Evolutionary conservation across 2,797 vertebrate genomes (phyloP).

Genomic region (Sciurus vulgaris): DNA sequence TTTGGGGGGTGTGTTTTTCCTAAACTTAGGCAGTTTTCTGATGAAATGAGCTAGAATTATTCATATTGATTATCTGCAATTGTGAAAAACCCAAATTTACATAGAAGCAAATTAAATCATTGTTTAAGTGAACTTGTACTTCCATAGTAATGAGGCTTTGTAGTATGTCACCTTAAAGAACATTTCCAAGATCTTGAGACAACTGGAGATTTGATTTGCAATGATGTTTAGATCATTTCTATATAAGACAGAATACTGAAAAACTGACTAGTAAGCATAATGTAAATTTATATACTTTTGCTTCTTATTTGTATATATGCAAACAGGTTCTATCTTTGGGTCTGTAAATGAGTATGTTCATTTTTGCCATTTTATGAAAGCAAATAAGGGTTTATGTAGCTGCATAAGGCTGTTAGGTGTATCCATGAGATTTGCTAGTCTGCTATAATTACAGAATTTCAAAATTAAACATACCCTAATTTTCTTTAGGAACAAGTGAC

Average conservation of each 20-base stretch:
- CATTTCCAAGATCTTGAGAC: constrained; percentile 35
- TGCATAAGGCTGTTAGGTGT: constrained; percentile 4
- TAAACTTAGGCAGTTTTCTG: constrained; percentile 36
- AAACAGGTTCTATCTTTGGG: background rate
- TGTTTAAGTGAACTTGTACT: constrained; percentile 32
- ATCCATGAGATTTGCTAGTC: background rate
- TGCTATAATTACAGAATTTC: constrained; percentile 39
- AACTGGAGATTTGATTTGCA: constrained; percentile 28
- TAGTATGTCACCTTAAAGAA: constrained; percentile 27
- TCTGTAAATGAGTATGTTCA: constrained; percentile 29
- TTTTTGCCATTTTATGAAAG: constrained; percentile 1
- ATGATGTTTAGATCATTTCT: constrained; percentile 1
- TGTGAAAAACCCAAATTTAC: constrained; percentile 50
- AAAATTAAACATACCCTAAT: background rate
- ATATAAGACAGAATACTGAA: constrained; percentile 40
- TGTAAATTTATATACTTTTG: background rate
- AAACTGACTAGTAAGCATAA: background rate
- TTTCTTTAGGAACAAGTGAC: constrained; percentile 16
- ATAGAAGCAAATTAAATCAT: constrained; percentile 37
- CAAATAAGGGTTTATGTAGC: background rate
- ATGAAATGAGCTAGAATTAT: constrained; percentile 47
- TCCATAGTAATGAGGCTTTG: background rate
- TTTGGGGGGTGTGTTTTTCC: background rate
- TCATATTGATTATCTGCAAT: constrained; percentile 41
- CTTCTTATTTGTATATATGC: background rate